Base-by-base conservation (phyloP, 2,797 vertebrate species). In the Pangasius larnaudii region DNA sequence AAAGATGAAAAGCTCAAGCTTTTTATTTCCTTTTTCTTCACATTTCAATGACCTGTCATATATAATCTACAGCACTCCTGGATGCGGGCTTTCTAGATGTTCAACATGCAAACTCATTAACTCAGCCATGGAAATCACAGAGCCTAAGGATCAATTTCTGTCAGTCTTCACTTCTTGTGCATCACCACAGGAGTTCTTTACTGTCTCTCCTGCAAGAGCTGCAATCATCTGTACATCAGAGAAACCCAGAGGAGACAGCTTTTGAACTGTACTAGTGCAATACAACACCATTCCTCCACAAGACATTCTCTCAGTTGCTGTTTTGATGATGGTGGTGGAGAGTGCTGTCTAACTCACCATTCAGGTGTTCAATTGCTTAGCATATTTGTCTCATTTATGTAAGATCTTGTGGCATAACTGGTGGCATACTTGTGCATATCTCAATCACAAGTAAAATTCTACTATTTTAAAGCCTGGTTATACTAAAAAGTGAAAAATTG, bases 181-280 rank as follows among this genome's bases (percentile, higher is more conserved):
- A 82, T 63, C 80, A 46, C 80, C 36, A 42, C 80, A n/a, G 27
- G 80, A 63, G 59, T n/a, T 82, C 6, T 63, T 82, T 82, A 46
- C 59, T 4, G 36, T 46, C 58, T 63, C 19, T 63, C 22, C 58
- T n/a, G 39, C 27, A 36, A 36, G 78, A 13, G 33, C 59, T 24
- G 30, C 78, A 82, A 46, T 82, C 39, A 82, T 39, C 39, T 82
- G 39, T 63, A 63, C 59, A 82, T 63, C 59, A 46, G 18, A 59
- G 51, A 59, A 59, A 33, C 8, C 53, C 13, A 59, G 30, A 80
- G 53, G 49, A 56, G 33, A 39, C 33, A 10, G 6, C 18, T 78
- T 53, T 56, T 59, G 5, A 80, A 78, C 39, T 58, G 77, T 78
- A 53, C 75, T 51, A 51, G 16, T 56, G 30, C 16, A 3, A 33